Conservation (phyloP, 2,113 vertebrate genomes). For the Dasyornis broadbenti region DNA sequence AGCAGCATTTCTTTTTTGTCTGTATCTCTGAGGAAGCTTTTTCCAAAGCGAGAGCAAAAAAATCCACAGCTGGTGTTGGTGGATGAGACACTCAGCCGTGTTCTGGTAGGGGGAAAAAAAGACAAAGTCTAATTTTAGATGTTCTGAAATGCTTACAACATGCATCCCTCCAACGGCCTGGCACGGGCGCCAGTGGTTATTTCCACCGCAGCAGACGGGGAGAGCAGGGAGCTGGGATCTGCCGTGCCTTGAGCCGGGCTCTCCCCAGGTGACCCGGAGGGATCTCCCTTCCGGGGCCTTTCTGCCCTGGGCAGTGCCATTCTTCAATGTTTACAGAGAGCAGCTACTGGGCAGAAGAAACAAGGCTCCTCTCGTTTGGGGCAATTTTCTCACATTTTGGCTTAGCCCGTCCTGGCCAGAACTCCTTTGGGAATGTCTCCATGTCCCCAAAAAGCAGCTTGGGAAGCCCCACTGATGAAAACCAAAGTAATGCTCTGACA, state of each 20-base stretch:
- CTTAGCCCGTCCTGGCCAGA: neutral
- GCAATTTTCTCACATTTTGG: neutral
- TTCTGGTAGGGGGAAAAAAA: neutral
- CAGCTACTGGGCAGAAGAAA: neutral
- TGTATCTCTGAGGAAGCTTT: neutral
- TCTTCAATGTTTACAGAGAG: fast-evolving
- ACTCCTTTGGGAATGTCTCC: neutral
- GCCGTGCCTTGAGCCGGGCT: neutral
- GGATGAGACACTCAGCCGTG: neutral
- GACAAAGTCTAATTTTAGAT: neutral
- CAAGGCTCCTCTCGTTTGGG: neutral
- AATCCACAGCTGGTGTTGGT: neutral
- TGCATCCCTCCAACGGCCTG: neutral
- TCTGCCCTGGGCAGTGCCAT: neutral
- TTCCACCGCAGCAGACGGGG: neutral
- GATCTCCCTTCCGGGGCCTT: no score
- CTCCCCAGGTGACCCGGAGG: neutral
- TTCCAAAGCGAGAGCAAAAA: neutral
- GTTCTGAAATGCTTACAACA: neutral
- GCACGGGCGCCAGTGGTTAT: neutral
- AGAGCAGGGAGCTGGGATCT: neutral
- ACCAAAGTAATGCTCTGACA: fast-evolving
- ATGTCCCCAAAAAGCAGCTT: neutral
- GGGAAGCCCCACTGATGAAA: neutral
- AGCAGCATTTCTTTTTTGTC: neutral